Base-by-base conservation (phyloP, 1,140 invertebrate species). In the Heliconius melpomene region DNA sequence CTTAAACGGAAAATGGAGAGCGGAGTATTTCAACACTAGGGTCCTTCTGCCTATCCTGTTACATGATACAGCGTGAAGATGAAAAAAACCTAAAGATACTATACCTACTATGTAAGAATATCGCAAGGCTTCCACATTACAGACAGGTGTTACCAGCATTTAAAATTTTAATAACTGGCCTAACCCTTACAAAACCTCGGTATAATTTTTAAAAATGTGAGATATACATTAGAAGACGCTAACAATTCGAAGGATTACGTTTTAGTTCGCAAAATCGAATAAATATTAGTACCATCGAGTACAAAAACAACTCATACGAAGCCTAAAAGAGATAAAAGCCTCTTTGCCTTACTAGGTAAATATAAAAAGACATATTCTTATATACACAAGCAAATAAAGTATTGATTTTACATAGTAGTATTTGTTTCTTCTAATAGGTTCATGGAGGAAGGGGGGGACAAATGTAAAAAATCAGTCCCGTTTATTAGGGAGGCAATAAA, bases 401-500 rank as follows among this genome's bases (percentile, higher is more conserved):
- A 66, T 66, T 29, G 3, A 66, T 66, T 66, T 66, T 66, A 66
- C 3, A 2, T 29, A 66, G 26, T 8, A 66, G 23, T 29, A 29
- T 66, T 66, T 66, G 26, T 66, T 66, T 29, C 23, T 66, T n/a
- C 60, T 9, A 66, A 66, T 66, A 66, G 60, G 23, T 66, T 66
- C 60, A 1, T 66, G 3, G 9, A 6, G 57, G 32, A 6, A 0
- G 32, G 3, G 57, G 32, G 32, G 7, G 6, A 32, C 3, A 32
- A 36, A 36, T 36, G 32, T 36, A 36, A 36, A 36, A 36, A 66
- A 66, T 66, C 60, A 29, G 23, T 23, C 60, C 2, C 8, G 60
- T 72, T 38, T 72, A 72, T 38, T 72, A 72, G 36, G 71, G n/a
- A 72, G 38, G 71, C 71, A 40, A 72, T 72, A 72, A 72, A 72